A percentile compares a stretch with the other conserved stretches of the same genome.
Evolutionary conservation across 2,797 vertebrate genomes (phyloP).

Genomic region (Trachurus trachurus): DNA sequence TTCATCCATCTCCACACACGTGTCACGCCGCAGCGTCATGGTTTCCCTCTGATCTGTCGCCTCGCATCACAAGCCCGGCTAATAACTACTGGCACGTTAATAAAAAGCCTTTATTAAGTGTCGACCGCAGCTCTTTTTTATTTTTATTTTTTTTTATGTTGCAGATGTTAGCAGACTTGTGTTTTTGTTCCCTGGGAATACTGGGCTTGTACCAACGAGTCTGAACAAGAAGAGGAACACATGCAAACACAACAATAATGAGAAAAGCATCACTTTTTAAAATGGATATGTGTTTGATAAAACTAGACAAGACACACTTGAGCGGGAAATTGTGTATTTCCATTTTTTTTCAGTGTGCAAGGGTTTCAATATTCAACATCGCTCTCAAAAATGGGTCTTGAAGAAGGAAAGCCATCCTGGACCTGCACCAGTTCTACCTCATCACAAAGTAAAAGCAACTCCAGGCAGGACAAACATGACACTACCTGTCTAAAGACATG

Average conservation of each 20-base stretch:
- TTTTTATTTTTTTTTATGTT: neutral
- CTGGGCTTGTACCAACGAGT: neutral
- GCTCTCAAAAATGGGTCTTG: neutral
- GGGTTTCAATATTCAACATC: neutral
- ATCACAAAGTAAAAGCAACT: neutral
- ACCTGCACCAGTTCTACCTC: conserved; percentile 2
- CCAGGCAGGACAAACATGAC: neutral
- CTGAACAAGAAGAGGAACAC: neutral
- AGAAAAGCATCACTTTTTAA: neutral
- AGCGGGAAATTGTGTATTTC: neutral
- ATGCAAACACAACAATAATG: neutral
- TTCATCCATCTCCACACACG: conserved; percentile 19
- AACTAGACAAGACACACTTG: neutral
- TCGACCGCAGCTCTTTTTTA: neutral
- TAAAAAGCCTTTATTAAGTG: neutral
- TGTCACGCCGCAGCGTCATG: conserved; percentile 48
- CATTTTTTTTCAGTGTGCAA: neutral
- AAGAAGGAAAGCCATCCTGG: neutral
- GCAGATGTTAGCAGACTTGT: conserved; percentile 1
- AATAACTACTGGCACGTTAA: neutral
- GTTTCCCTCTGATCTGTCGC: conserved; percentile 72
- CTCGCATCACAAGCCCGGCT: neutral
- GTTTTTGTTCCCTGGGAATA: neutral
- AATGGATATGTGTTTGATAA: neutral
- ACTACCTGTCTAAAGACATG: neutral